Evolutionary conservation across 2,888 invertebrate genomes (phyloP), one percentile per base, ranked within the genome.

Genomic region (Punctoribates punctum): DNA sequence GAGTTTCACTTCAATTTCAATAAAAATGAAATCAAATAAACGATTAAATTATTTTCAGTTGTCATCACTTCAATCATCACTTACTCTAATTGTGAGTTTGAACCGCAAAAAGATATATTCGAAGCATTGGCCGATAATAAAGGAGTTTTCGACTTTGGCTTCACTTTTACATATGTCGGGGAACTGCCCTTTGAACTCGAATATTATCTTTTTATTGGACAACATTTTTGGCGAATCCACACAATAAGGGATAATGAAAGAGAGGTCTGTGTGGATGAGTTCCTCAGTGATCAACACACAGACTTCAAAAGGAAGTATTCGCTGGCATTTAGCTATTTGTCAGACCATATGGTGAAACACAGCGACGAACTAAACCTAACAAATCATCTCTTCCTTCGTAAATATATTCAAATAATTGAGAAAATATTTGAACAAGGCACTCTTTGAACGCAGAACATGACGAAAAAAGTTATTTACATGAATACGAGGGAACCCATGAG

Each of bases 301-400:
- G 38, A 67, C 9, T 67, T 67, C 38, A 15, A 67, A 5, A n/a
- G 2, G 8, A 67, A 34, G 17, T 67, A 25, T 27, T n/a, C 3
- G 8, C n/a, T 67, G 29, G 65, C 34, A 5, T 67, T 67, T 15
- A 67, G 34, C 6, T 67, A 67, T n/a, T 15, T 67, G 38, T 67
- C 65, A 2, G 65, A 67, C 27, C 65, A 67, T 38, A 38, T 67
- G 38, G 38, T 67, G 1, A 1, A 67, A 67, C 65, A 67, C 27
- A n/a, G 17, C 27, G 60, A 60, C 27, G 60, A 60, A 60, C 27
- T 60, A 3, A 67, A 29, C n/a, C 38, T 29, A 8, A 67, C 65
- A 11, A 67, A 67, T 67, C 65, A 67, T 67, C 27, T 67, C 38
- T 38, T 67, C 1, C n/a, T 67, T 6, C 38, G 65, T 67, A 67